Evolutionary conservation across 2,888 invertebrate species (phyloP).

Genomic region (Chloromyia formosa): DNA sequence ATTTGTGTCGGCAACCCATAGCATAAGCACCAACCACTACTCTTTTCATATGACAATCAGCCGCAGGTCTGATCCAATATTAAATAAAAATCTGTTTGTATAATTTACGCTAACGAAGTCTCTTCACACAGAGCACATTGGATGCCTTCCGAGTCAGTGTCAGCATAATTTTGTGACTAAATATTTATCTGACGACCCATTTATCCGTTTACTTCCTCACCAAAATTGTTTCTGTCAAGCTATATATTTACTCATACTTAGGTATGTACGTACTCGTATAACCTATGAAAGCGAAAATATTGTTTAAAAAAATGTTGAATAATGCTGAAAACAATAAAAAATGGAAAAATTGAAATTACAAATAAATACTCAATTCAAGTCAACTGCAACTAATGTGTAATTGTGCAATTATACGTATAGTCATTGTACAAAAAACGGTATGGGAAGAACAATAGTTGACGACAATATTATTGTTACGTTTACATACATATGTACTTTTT

Average conservation of each 20-base stretch:
- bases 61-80: too few relatives aligned
- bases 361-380: slow-evolving; percentile 17
- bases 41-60: too few relatives aligned
- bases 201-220: slow-evolving; percentile 6
- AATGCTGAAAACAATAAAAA: too few relatives aligned
- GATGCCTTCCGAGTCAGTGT: background rate
- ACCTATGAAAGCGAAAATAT: background rate
- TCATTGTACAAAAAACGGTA: background rate
- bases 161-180: slow-evolving; percentile 22
- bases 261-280: background rate
- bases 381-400: slow-evolving; percentile 19
- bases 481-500: too few relatives aligned
- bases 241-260: too few relatives aligned
- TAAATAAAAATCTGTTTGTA: slow-evolving; percentile 34
- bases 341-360: background rate
- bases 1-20: too few relatives aligned
- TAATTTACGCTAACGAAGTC: background rate
- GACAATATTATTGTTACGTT: background rate
- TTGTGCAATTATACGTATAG: slow-evolving; percentile 11
- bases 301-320: background rate
- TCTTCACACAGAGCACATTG: too few relatives aligned
- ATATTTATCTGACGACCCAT: slow-evolving; percentile 36
- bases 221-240: too few relatives aligned
- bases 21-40: too few relatives aligned
- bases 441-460: slow-evolving; percentile 17